These are phyloP conservation scores for Podarcis muralis DNA, from an alignment of 2,113 vertebrate species.

Conservation along the genomic window DNA sequence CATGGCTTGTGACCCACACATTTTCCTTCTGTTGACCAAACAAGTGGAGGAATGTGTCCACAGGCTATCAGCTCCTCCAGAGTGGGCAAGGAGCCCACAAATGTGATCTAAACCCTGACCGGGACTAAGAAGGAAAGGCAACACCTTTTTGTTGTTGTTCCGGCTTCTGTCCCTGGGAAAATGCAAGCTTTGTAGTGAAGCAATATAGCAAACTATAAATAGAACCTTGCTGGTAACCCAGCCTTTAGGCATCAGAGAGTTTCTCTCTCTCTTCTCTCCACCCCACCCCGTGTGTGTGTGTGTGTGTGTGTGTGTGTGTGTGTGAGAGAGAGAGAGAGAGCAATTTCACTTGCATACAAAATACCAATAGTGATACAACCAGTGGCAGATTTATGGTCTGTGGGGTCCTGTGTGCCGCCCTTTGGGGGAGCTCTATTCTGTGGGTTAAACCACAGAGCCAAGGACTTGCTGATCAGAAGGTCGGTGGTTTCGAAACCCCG, in stretches of 20 bases:
- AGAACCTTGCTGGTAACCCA: not conserved
- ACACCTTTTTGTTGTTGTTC: not conserved
- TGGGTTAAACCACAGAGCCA: no score
- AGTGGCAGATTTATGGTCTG: not conserved
- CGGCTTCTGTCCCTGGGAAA: not conserved
- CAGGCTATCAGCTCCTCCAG: not conserved
- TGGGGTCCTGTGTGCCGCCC: no score
- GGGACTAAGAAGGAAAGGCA: not conserved
- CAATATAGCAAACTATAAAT: not conserved
- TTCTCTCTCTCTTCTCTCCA: no score
- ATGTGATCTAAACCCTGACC: fast-evolving
- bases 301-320: not conserved
- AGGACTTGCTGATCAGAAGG: no score
- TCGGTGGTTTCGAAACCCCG: no score
- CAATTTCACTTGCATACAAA: not conserved
- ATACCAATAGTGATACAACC: not conserved
- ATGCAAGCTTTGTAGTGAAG: not conserved
- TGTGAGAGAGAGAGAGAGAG: not conserved
- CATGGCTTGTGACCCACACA: slow-evolving; percentile 1
- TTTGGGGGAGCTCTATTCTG: no score
- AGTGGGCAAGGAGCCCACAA: not conserved
- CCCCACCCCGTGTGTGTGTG: no score
- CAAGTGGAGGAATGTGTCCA: not conserved
- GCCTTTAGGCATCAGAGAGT: not conserved
- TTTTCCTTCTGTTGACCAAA: slow-evolving; percentile 35